phyloP scores from a whole-genome alignment of 2,113 vertebrate genomes.

The Gasterosteus nipponicus region DNA sequence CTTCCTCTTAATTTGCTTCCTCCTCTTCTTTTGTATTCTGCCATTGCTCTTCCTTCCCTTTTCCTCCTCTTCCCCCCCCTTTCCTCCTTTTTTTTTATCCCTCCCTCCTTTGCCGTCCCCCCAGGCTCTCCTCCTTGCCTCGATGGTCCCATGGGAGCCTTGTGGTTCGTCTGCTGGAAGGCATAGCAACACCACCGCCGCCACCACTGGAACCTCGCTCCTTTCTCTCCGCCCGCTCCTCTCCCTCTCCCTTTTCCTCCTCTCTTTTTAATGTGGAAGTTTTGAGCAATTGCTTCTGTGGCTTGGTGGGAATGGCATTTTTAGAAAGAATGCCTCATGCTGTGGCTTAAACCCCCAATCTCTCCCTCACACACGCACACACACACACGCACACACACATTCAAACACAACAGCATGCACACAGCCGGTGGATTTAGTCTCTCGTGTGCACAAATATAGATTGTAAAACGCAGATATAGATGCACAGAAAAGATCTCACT shows the following conservation, averaged over 20 bases:
- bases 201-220: conserved; percentile 80
- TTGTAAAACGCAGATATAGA: conserved; percentile 32
- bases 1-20: conserved; percentile 29
- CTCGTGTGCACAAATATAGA: conserved; percentile 23
- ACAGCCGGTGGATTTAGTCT: conserved; percentile 28
- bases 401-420: conserved; percentile 49
- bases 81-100: conserved; percentile 21
- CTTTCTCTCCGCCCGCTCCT: conserved; percentile 52
- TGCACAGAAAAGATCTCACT: conserved; percentile 16
- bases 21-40: conserved; percentile 6
- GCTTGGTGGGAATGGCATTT: conserved; percentile 84
- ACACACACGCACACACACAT: neutral
- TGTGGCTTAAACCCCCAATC: conserved; percentile 71
- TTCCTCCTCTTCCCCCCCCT: conserved; percentile 41
- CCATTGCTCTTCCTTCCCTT: conserved; percentile 25
- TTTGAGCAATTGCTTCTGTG: conserved; percentile 84
- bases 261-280: conserved; percentile 85
- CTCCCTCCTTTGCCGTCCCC: conserved; percentile 1
- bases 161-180: conserved; percentile 81
- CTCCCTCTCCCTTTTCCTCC: conserved; percentile 49
- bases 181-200: conserved; percentile 78
- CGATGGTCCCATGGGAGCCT: conserved; percentile 73
- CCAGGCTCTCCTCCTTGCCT: conserved; percentile 54
- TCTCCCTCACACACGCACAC: neutral
- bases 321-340: conserved; percentile 83